Evolutionary conservation across 2,113 vertebrate genomes (phyloP).

Genomic region (Datnioides undecimradiatus): DNA sequence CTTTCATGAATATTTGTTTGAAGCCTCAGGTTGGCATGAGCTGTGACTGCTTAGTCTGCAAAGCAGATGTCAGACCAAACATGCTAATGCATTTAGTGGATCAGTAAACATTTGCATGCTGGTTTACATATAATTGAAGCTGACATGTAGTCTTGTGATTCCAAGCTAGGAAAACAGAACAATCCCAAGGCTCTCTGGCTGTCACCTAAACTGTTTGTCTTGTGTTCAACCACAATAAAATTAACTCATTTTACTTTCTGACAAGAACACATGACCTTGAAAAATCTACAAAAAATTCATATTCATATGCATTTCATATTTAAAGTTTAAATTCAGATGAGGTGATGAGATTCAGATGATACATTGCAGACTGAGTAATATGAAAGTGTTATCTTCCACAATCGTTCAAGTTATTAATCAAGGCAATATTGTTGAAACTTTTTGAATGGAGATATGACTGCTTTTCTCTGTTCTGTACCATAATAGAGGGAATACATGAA

Average conservation of each 20-base stretch:
- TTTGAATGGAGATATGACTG: background rate
- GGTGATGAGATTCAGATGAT: no score
- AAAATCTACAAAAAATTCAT: background rate
- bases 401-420: background rate
- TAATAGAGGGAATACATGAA: background rate
- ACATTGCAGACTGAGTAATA: background rate
- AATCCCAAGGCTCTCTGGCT: background rate
- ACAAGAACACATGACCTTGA: background rate
- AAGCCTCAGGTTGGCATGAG: slow-evolving; percentile 49
- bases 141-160: slow-evolving; percentile 27
- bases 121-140: slow-evolving; percentile 44
- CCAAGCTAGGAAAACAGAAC: slow-evolving; percentile 23
- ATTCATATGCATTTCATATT: no score
- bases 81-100: slow-evolving; percentile 64
- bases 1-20: slow-evolving; percentile 65
- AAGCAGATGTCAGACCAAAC: slow-evolving; percentile 62
- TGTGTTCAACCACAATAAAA: background rate
- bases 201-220: background rate
- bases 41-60: slow-evolving; percentile 40
- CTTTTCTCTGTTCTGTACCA: background rate
- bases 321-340: background rate
- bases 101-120: slow-evolving; percentile 54
- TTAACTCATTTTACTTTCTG: background rate
- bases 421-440: background rate
- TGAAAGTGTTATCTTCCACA: background rate